Percentiles rank a stretch among this genome's conserved stretches.
These are phyloP conservation scores for Sebastes hopkinsi DNA, from an alignment of 2,797 vertebrate genomes.

Conservation along the genomic window DNA sequence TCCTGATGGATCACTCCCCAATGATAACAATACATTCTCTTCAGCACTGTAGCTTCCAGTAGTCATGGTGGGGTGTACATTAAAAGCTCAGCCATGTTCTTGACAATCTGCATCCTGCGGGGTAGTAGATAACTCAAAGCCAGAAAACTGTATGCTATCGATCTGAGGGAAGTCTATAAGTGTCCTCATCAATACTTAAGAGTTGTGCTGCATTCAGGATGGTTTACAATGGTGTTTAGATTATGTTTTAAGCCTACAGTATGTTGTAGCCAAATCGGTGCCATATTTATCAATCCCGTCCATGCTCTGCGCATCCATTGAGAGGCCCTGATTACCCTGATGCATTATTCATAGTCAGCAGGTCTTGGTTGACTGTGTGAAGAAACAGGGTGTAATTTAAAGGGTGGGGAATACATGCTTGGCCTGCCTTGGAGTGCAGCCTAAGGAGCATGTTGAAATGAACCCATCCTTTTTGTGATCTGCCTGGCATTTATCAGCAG, in stretches of 20 bases:
- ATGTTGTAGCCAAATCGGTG: slow-evolving; percentile 29
- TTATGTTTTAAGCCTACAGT: slow-evolving; percentile 34
- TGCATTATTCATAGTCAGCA: slow-evolving; percentile 76
- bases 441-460: slow-evolving; percentile 70
- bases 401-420: slow-evolving; percentile 60
- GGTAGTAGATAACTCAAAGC: slow-evolving; percentile 43
- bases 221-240: slow-evolving; percentile 28
- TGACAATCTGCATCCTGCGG: slow-evolving; percentile 30
- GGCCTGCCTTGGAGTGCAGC: slow-evolving; percentile 69
- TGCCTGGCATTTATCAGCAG: slow-evolving; percentile 81
- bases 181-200: slow-evolving; percentile 35
- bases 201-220: slow-evolving; percentile 6
- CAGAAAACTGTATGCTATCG: slow-evolving; percentile 40
- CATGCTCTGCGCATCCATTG: slow-evolving; percentile 56
- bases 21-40: slow-evolving; percentile 44
- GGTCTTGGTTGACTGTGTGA: slow-evolving; percentile 68
- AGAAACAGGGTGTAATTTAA: slow-evolving; percentile 77
- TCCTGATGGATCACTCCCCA: slow-evolving; percentile 51
- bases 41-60: slow-evolving; percentile 15
- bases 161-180: slow-evolving; percentile 38
- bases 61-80: slow-evolving; percentile 17
- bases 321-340: slow-evolving; percentile 72
- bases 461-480: slow-evolving; percentile 77
- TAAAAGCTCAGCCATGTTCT: slow-evolving; percentile 48
- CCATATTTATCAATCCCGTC: slow-evolving; percentile 68